Base-by-base conservation (phyloP, 2,113 vertebrate species). In the Solea senegalensis region DNA sequence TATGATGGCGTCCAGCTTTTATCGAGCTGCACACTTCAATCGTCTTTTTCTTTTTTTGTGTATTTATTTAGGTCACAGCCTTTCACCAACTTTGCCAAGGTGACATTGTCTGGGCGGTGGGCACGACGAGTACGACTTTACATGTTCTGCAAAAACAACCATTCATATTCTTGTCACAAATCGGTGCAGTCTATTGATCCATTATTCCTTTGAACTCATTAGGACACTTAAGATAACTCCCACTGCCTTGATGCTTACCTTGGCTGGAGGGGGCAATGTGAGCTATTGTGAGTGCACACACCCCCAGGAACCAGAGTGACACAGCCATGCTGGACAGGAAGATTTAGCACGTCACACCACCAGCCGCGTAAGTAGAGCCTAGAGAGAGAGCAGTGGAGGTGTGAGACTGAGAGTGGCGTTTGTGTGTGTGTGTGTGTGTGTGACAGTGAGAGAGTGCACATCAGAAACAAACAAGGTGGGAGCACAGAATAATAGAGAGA, bases 241-340 rank as follows among this genome's bases (percentile, higher is more conserved):
- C 7, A 2, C 46, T 0, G 3, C 0, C 6, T 41, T 52, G 49
- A 65, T 10, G 62, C 90, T 77, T 72, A 93, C 93, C 93, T 93
- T 93, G 92, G 69, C 83, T 52, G 40, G 92, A 90, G 16, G 92
- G 93, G 57, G 76, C 62, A 4, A 93, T 72, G 45, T 86, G 88
- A 83, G 80, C 78, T 74, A 93, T 80, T 48, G 78, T 76, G 76
- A 91, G 63, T 63, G 78, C 86, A 54, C 86, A 90, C 82, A 88
- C 89, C 65, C 88, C 90, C 73, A 90, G 83, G 69, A 93, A 84
- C 91, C 93, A 93, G 63, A 87, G 84, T 64, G 89, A 89, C 78
- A 64, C 64, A 49, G 90, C 92, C 93, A 94, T 94, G 84, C 78
- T 80, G 74, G 80, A 74, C 68, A 65, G 80, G 87, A 84, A 86